Conservation (phyloP, 2,888 invertebrate genomes). For the Erpobdella octoculata region DNA sequence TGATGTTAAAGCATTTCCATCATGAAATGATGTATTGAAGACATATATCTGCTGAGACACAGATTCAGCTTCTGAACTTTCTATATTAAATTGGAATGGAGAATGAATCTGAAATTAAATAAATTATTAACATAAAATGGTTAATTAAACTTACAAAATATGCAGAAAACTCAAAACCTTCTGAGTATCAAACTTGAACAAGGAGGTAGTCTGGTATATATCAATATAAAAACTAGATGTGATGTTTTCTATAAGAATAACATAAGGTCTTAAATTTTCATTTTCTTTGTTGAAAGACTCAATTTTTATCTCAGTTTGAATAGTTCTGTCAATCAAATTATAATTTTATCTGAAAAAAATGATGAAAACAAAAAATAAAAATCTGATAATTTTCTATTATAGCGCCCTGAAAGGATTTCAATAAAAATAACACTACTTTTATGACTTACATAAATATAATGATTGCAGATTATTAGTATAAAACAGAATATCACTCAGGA, state of each 20-base stretch:
- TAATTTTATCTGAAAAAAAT: too few species aligned
- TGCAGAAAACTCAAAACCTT: slow-evolving; percentile 18
- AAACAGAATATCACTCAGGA: too few species aligned
- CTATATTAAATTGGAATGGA: slow-evolving; percentile 2
- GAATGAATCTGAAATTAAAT: slow-evolving; percentile 16
- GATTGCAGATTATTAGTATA: too few species aligned
- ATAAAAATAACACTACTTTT: too few species aligned
- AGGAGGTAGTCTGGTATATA: slow-evolving; percentile 3
- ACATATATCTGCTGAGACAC: background rate
- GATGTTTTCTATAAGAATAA: background rate
- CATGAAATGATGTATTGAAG: background rate
- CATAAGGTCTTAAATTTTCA: too few species aligned
- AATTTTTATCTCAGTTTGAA: too few species aligned
- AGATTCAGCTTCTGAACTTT: slow-evolving; percentile 6
- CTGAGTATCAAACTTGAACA: slow-evolving; percentile 17
- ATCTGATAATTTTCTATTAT: too few species aligned
- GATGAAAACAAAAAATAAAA: too few species aligned
- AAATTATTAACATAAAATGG: background rate
- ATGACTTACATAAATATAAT: too few species aligned
- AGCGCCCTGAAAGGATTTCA: too few species aligned
- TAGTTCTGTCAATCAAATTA: too few species aligned
- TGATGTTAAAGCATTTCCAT: background rate
- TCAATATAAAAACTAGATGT: slow-evolving; percentile 27
- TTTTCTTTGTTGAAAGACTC: too few species aligned
- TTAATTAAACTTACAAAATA: background rate